Evolutionary conservation across 2,888 invertebrate species (phyloP).

Genomic region (Panzeria rudis): DNA sequence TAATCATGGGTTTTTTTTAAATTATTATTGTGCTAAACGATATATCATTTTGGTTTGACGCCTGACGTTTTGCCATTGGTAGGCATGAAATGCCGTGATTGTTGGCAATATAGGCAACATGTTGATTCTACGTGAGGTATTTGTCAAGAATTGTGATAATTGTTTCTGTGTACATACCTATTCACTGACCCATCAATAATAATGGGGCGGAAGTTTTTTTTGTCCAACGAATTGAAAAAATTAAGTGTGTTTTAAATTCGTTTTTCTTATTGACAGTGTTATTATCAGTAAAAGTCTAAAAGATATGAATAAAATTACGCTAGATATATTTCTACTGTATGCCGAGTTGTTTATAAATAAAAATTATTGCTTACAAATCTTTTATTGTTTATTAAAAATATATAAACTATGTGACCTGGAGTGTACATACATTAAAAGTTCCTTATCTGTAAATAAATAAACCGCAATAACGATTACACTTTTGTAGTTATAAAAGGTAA

Average conservation of each 20-base stretch:
- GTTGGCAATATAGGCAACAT: no score
- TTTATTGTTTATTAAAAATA: constrained; percentile 9
- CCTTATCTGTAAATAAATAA: constrained; percentile 25
- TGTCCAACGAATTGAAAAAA: no score
- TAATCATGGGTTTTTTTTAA: no score
- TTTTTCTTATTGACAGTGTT: background rate
- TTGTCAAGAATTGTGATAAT: no score
- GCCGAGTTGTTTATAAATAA: background rate
- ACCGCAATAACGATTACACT: constrained; percentile 6
- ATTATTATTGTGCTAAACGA: no score
- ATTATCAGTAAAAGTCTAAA: background rate
- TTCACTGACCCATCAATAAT: no score
- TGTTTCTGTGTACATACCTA: no score
- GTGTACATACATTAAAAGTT: background rate
- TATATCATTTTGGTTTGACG: no score
- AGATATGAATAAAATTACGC: background rate
- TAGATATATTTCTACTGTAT: constrained; percentile 1
- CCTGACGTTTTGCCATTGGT: no score
- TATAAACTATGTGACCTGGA: background rate
- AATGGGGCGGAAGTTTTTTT: no score
- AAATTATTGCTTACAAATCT: constrained; percentile 24
- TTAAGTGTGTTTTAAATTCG: background rate
- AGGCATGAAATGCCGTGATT: no score
- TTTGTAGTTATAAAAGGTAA: background rate
- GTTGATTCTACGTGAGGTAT: no score